phyloP scores from a whole-genome alignment of 92 coral and sea anemone species.

The Phenganax marumi region DNA sequence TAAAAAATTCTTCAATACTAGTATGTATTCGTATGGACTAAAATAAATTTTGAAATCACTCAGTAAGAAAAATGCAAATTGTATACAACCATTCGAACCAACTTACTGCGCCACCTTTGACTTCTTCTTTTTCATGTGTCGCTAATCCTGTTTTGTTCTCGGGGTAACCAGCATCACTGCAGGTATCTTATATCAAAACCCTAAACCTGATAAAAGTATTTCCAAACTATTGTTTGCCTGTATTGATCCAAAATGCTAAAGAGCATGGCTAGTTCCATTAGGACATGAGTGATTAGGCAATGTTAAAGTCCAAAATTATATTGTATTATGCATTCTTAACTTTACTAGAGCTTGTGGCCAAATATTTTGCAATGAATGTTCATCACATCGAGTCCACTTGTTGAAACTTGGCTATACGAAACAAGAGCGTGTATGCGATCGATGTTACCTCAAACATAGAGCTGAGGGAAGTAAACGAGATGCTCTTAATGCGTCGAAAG shows the following conservation, averaged over 20 bases:
- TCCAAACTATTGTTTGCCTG: too few species aligned
- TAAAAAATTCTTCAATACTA: neutral
- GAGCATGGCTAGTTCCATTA: too few species aligned
- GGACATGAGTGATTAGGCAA: too few species aligned
- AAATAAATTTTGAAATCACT: too few species aligned
- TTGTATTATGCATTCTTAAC: neutral
- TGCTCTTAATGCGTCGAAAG: too few species aligned
- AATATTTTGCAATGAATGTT: conserved; percentile 91
- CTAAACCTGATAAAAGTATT: neutral
- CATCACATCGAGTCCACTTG: conserved; percentile 72
- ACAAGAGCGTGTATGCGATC: conserved; percentile 91
- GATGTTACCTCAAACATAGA: conserved; percentile 55
- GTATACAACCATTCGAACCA: too few species aligned
- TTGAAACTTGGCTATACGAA: conserved; percentile 85
- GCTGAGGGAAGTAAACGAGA: neutral
- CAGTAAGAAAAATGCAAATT: too few species aligned
- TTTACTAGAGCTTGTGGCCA: conserved; percentile 89
- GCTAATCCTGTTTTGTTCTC: neutral
- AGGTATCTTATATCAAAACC: conserved; percentile 33
- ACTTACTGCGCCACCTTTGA: neutral
- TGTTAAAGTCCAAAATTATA: neutral
- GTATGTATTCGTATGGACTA: too few species aligned
- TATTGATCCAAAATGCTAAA: too few species aligned
- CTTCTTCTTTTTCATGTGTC: conserved; percentile 1
- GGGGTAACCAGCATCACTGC: conserved; percentile 65